Conservation (phyloP, 2,113 vertebrate species). For the Protobothrops flavoviridis region DNA sequence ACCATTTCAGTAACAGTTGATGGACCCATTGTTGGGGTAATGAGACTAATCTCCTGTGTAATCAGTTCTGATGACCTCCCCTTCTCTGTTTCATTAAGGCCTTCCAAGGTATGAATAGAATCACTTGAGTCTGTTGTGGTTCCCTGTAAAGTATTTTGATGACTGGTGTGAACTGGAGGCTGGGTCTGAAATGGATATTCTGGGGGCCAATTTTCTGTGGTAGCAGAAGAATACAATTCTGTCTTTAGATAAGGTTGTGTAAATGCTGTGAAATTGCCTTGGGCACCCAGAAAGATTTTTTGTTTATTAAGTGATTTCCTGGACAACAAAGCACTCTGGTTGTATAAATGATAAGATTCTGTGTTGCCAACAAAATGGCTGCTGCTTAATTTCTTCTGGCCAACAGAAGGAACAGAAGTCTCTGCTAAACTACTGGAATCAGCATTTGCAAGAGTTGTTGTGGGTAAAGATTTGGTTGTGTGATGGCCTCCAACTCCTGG, state of each 20-base stretch:
- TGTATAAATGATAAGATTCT: constrained; percentile 58
- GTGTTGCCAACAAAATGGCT: constrained; percentile 50
- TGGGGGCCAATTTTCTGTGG: constrained; percentile 65
- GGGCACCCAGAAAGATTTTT: constrained; percentile 69
- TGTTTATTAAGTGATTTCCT: constrained; percentile 67
- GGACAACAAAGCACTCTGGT: constrained; percentile 65
- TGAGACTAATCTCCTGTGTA: constrained; percentile 47
- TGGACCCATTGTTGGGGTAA: constrained; percentile 50
- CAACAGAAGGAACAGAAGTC: constrained; percentile 26
- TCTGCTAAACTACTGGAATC: constrained; percentile 46
- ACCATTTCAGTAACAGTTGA: constrained; percentile 57
- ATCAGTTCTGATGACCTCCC: neutral
- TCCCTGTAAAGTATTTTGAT: constrained; percentile 70
- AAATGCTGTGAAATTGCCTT: constrained; percentile 70
- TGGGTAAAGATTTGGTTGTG: constrained; percentile 26
- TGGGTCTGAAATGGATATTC: constrained; percentile 48
- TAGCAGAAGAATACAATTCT: constrained; percentile 58
- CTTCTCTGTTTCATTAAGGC: constrained; percentile 59
- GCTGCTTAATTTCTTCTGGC: constrained; percentile 33
- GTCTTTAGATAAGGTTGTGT: constrained; percentile 61
- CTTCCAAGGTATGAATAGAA: constrained; percentile 48
- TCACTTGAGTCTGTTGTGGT: constrained; percentile 54
- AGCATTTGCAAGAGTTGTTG: constrained; percentile 29
- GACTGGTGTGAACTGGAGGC: constrained; percentile 42
- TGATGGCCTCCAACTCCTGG: constrained; percentile 53